Evolutionary conservation across 2,113 vertebrate genomes (phyloP), one percentile per base, ranked within the genome.

Genomic region (Zootoca vivipara): DNA sequence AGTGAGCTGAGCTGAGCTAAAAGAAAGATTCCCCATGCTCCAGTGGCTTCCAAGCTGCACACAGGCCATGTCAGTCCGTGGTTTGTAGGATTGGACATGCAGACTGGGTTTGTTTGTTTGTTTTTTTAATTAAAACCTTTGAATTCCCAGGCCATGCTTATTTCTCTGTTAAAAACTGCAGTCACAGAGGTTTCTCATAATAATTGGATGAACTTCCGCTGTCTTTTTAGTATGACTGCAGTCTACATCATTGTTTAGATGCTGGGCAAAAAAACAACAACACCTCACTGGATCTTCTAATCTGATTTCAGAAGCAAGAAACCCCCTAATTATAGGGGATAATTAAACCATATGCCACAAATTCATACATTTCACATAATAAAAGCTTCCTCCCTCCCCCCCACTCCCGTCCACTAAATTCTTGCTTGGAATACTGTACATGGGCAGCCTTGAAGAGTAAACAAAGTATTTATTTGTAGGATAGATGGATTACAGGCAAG

Each of bases 41-140:
- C 13, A 81, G n/a, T 70, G 33, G 20, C 33, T 82, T 93, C 87
- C 40, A 69, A 70, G 81, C 90, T 93, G 92, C 40, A 2, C 72
- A 56, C 69, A 91, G 81, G 2, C 42, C n/a, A 85, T 12, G 52
- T 20, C 38, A 94, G 52, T 46, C 26, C 86, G 8, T 81, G n/a
- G 28, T 89, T 93, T 83, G 67, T 81, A 28, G 80, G 87, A 92
- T 96, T 95, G 94, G 89, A 89, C 89, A 94, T 75, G 89, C 69
- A 93, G 88, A 88, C 83, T 94, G 85, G 80, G n/a, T n/a, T 52
- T 94, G n/a, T 73, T 24, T 75, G 33, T 3, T 42, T 42, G 1
- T 40, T 83, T 18, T 96, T 95, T 91, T 96, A 95, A 92, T 95
- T 95, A 93, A 93, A 89, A 92, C n/a, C 7, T 86, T 64, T 69